phyloP scores from a whole-genome alignment of 2,797 vertebrate species.

The Saguinus oedipus region DNA sequence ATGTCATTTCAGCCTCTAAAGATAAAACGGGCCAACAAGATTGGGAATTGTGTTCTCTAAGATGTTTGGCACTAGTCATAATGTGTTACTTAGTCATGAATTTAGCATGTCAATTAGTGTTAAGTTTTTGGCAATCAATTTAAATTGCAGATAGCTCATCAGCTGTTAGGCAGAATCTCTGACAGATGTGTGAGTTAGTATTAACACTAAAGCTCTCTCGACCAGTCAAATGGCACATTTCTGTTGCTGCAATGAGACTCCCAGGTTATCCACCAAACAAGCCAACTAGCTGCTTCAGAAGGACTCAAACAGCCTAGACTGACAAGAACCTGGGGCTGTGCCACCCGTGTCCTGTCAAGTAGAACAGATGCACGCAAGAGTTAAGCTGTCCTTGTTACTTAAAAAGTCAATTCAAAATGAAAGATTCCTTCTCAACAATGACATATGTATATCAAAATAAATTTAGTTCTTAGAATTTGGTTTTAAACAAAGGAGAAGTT shows the following conservation, averaged over 20 bases:
- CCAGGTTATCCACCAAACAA: not conserved
- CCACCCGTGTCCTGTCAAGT: not conserved
- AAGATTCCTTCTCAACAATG: not conserved
- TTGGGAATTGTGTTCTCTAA: conserved; percentile 54
- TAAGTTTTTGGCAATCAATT: conserved; percentile 69
- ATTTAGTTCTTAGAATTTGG: not conserved
- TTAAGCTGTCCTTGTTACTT: not conserved
- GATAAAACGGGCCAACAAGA: conserved; percentile 30
- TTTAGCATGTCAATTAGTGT: conserved; percentile 71
- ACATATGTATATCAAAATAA: not conserved
- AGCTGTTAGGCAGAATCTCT: conserved; percentile 54
- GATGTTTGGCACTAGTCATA: conserved; percentile 71
- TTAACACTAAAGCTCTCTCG: not conserved
- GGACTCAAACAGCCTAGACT: not conserved
- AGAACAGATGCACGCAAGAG: not conserved
- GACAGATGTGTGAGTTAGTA: conserved; percentile 60
- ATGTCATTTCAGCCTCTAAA: not conserved
- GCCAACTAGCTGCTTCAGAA: not conserved
- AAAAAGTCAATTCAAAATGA: not conserved
- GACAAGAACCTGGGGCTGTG: not conserved
- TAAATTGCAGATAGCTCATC: conserved; percentile 73
- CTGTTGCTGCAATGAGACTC: conserved; percentile 36
- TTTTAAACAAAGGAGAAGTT: not conserved
- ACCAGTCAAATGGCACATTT: not conserved
- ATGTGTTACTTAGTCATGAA: conserved; percentile 67